Conservation (phyloP, 1,140 invertebrate genomes). For the Drosophila sulfurigaster region DNA sequence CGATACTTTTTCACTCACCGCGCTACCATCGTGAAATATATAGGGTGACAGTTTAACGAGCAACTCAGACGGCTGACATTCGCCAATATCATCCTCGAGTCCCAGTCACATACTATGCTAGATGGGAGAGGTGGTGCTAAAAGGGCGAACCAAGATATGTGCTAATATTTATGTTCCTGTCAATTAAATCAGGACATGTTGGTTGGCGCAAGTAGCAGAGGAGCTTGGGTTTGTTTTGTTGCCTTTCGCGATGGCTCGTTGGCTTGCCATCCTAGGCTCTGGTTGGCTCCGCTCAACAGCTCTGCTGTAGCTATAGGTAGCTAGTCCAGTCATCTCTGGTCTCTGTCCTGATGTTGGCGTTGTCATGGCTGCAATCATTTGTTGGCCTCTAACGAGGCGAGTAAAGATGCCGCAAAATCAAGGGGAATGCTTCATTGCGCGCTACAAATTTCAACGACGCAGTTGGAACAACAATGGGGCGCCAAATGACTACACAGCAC, state of each 20-base stretch:
- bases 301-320: no score
- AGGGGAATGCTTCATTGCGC: conserved; percentile 83
- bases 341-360: conserved; percentile 40
- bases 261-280: conserved; percentile 6
- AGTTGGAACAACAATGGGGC: conserved; percentile 78
- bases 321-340: conserved; percentile 8
- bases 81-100: conserved; percentile 43
- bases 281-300: not conserved
- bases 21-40: conserved; percentile 8
- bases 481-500: conserved; percentile 37
- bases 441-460: conserved; percentile 81
- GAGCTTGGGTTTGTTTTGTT: conserved; percentile 19
- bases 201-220: conserved; percentile 38
- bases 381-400: conserved; percentile 83
- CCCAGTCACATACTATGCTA: conserved; percentile 59
- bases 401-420: conserved; percentile 84
- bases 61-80: conserved; percentile 69
- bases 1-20: not conserved
- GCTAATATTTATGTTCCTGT: conserved; percentile 84
- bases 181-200: conserved; percentile 83
- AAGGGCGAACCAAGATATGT: conserved; percentile 71
- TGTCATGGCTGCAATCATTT: conserved; percentile 68
- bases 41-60: conserved; percentile 73
- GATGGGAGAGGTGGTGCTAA: not conserved
- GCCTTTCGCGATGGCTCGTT: conserved; percentile 18